A percentile compares a stretch with the other conserved stretches of the same genome.
Conservation (phyloP, 2,888 invertebrate species). For the Mesorhabditis spiculigera region DNA sequence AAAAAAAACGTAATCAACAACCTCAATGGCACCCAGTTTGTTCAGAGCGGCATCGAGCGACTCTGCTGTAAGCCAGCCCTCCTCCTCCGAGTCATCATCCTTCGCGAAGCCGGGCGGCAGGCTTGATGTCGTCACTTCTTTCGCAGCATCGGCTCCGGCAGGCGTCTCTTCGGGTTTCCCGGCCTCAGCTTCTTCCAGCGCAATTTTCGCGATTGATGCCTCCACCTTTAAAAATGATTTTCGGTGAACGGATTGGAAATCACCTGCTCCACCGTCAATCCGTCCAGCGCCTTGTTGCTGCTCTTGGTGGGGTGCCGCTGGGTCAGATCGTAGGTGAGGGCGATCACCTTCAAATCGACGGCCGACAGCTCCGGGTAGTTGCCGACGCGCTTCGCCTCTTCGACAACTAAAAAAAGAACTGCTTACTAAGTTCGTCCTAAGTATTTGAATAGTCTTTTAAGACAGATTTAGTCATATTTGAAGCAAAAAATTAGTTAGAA, state of each 20-base stretch:
- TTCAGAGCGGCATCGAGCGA: slow-evolving; percentile 39
- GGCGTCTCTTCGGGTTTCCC: slow-evolving; percentile 8
- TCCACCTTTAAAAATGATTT: no score
- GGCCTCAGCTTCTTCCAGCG: slow-evolving; percentile 8
- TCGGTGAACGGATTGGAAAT: neutral
- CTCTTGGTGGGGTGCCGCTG: no score
- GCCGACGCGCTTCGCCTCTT: slow-evolving; percentile 92
- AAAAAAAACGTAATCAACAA: neutral
- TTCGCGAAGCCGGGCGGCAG: neutral
- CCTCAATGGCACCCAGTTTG: slow-evolving; percentile 36
- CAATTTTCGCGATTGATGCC: neutral
- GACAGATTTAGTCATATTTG: no score
- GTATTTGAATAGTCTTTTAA: no score
- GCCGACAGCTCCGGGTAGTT: slow-evolving; percentile 90
- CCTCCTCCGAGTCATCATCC: slow-evolving; percentile 34
- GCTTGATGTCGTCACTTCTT: neutral
- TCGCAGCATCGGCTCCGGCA: neutral
- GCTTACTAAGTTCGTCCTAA: no score
- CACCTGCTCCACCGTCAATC: slow-evolving; percentile 14
- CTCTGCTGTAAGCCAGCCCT: slow-evolving; percentile 43
- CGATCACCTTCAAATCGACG: slow-evolving; percentile 88
- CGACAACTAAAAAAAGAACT: slow-evolving; percentile 69
- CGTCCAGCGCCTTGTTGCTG: no score
- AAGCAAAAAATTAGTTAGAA: no score
- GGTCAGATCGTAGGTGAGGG: slow-evolving; percentile 77